These are phyloP conservation scores for Leucoptera coffeella DNA, from an alignment of 2,888 invertebrate species.

Conservation along the genomic window DNA sequence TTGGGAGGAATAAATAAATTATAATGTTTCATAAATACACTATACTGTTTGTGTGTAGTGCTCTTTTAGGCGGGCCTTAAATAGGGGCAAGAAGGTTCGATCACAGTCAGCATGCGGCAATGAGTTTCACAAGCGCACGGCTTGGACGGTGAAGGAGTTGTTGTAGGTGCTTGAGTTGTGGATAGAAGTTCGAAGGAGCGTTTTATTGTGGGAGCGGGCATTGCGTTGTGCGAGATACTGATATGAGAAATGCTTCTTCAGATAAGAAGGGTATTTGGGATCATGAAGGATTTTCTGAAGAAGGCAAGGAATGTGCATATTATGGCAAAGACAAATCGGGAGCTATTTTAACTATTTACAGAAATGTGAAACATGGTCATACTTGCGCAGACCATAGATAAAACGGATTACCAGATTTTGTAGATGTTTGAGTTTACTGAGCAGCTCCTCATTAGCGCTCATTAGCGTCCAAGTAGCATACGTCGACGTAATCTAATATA, in stretches of 20 bases:
- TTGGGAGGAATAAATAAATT: no score
- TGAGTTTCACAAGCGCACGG: neutral
- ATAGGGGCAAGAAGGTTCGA: conserved; percentile 1
- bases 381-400: conserved; percentile 1
- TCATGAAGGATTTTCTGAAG: no score
- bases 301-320: conserved; percentile 1
- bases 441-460: no score
- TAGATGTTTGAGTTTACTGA: no score
- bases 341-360: conserved; percentile 1
- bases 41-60: no score
- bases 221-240: neutral
- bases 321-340: no score
- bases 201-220: neutral
- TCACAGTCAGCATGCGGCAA: conserved; percentile 3
- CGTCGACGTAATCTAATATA: no score
- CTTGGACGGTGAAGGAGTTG: neutral
- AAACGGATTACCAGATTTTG: no score
- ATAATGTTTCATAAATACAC: no score
- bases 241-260: neutral
- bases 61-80: no score
- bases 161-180: neutral
- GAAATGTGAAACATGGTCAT: neutral
- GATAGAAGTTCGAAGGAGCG: neutral
- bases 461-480: no score
- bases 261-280: neutral